phyloP scores from a whole-genome alignment of 1,140 invertebrate genomes.

The Colletes gigas region DNA sequence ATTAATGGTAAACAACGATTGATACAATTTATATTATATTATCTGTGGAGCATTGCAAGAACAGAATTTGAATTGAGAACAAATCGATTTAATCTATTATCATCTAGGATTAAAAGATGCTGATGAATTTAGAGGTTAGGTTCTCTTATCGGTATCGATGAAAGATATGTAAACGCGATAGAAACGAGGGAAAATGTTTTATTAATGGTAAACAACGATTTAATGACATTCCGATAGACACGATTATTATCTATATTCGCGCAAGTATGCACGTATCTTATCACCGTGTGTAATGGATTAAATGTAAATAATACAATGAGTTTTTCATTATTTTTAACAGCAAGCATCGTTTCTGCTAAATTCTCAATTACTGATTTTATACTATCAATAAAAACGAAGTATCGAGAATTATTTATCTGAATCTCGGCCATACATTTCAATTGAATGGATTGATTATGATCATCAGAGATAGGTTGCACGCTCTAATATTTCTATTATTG shows the following conservation, averaged over 20 bases:
- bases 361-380: background rate
- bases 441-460: background rate
- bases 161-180: background rate
- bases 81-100: too few relatives aligned
- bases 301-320: background rate
- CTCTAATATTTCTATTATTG: background rate
- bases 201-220: slow-evolving; percentile 7
- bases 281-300: background rate
- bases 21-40: too few relatives aligned
- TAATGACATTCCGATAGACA: background rate
- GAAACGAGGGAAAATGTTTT: background rate
- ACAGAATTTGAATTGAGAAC: too few relatives aligned
- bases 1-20: slow-evolving; percentile 8
- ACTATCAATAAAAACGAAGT: background rate
- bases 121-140: too few relatives aligned
- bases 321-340: too few relatives aligned
- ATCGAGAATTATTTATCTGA: too few relatives aligned
- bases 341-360: background rate
- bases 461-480: background rate
- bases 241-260: slow-evolving; percentile 9
- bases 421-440: background rate
- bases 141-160: too few relatives aligned
- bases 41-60: too few relatives aligned
- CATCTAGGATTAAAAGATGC: too few relatives aligned
- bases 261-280: slow-evolving; percentile 27